Base-by-base conservation (phyloP, 2,797 vertebrate species). In the Phoeniculus purpureus region DNA sequence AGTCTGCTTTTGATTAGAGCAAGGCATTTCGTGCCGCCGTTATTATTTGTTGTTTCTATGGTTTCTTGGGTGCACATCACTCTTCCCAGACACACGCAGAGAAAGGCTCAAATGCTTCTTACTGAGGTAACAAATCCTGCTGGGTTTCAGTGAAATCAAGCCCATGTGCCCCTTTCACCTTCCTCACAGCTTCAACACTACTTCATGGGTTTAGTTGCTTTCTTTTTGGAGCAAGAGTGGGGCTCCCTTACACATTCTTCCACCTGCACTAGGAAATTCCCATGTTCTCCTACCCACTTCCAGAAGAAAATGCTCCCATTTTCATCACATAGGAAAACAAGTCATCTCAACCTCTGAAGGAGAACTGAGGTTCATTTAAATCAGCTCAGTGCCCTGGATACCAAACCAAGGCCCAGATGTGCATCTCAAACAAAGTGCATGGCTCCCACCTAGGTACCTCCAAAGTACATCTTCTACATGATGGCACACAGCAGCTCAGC, bases 1-100 rank as follows among this genome's bases (percentile, higher is more conserved):
- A 79, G 64, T 87, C 92, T 94, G 95, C 60, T 94, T 94, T 76
- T 83, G 92, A 94, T 94, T 94, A 96, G 86, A 92, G 82, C n/a
- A 79, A 93, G 60, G 56, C 67, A 51, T 85, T 95, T 87, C 90
- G 70, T 58, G 67, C 92, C 0, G 2, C 68, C 0, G 12, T 82
- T 94, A 90, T 90, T 85, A 93, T 93, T 85, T 94, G 92, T 87
- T 94, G 86, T 89, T 94, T 93, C 93, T 94, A 45, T 76, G 50
- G 83, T 32, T 94, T 85, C 92, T 83, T 58, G 67, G 75, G 84
- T 31, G 32, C 14, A 4, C 74, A 73, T 89, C 74, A 25, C 40
- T 79, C 79, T 70, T 85, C 60, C 62, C 88, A 94, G 88, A 81
- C 52, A 93, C 90, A 59, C 50, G 67, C 0, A 0, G 43, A 56